These are phyloP conservation scores for Athene noctua DNA, from an alignment of 2,113 vertebrate species.

Conservation along the genomic window DNA sequence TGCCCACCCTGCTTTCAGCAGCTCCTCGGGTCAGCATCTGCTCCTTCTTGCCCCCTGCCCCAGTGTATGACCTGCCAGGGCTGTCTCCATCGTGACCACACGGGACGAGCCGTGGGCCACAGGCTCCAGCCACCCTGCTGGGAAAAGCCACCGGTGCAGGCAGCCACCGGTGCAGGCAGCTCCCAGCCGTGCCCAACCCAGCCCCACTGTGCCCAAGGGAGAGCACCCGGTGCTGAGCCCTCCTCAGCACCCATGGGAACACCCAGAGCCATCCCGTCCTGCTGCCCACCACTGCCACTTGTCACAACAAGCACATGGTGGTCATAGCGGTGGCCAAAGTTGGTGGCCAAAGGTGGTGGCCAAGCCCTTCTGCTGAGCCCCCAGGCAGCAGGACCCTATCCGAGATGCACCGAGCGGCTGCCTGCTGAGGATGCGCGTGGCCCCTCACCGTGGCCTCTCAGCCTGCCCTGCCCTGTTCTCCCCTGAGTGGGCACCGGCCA, in stretches of 20 bases:
- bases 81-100: accelerated
- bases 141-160: background rate
- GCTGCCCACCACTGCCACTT: background rate
- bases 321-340: accelerated
- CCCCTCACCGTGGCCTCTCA: background rate
- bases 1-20: background rate
- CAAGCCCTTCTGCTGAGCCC: background rate
- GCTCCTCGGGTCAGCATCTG: accelerated
- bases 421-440: accelerated
- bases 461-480: background rate
- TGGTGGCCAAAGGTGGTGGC: background rate
- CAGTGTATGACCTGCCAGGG: accelerated
- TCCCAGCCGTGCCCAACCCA: background rate
- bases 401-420: accelerated
- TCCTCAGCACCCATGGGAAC: background rate
- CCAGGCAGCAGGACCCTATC: background rate
- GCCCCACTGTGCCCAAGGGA: background rate
- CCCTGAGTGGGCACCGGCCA: background rate
- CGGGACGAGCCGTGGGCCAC: accelerated
- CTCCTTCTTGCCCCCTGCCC: background rate
- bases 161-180: background rate
- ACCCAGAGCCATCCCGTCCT: background rate
- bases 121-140: background rate
- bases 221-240: background rate
- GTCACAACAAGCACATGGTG: accelerated